Evolutionary conservation across 2,888 invertebrate species (phyloP).

Genomic region (Adela reaumurella): DNA sequence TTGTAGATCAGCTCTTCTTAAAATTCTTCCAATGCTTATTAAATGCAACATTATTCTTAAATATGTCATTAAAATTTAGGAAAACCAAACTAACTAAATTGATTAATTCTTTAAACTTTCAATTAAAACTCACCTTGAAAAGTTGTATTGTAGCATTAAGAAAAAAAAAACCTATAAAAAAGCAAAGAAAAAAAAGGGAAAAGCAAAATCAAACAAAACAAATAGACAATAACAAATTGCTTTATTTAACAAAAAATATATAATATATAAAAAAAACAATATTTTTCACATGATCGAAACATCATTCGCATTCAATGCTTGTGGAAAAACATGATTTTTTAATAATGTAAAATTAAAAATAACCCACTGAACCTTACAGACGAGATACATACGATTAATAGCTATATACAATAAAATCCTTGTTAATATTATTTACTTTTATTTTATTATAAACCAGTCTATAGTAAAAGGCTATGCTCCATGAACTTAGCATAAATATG

Average conservation of each 20-base stretch:
- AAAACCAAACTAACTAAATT: too few species aligned
- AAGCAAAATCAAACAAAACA: constrained; percentile 45
- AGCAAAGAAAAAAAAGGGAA: constrained; percentile 12
- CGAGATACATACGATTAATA: constrained; percentile 56
- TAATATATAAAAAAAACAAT: constrained; percentile 50
- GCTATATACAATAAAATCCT: constrained; percentile 51
- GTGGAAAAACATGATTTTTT: constrained; percentile 44
- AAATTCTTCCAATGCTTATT: too few species aligned
- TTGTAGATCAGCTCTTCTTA: too few species aligned
- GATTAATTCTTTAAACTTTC: too few species aligned
- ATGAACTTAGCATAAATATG: constrained; percentile 46
- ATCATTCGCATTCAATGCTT: constrained; percentile 21
- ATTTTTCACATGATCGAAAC: constrained; percentile 38
- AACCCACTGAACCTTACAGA: constrained; percentile 54
- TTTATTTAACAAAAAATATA: constrained; percentile 59
- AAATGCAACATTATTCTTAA: too few species aligned
- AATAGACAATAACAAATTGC: constrained; percentile 54
- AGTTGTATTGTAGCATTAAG: too few species aligned
- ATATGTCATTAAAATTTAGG: too few species aligned
- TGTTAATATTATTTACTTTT: constrained; percentile 50
- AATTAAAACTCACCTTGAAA: too few species aligned
- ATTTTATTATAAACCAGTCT: constrained; percentile 54
- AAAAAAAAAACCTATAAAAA: constrained; percentile 12
- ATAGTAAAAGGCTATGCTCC: constrained; percentile 54
- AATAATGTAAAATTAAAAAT: constrained; percentile 53